phyloP scores from a whole-genome alignment of 2,888 invertebrate species.

The Pammene aurita region DNA sequence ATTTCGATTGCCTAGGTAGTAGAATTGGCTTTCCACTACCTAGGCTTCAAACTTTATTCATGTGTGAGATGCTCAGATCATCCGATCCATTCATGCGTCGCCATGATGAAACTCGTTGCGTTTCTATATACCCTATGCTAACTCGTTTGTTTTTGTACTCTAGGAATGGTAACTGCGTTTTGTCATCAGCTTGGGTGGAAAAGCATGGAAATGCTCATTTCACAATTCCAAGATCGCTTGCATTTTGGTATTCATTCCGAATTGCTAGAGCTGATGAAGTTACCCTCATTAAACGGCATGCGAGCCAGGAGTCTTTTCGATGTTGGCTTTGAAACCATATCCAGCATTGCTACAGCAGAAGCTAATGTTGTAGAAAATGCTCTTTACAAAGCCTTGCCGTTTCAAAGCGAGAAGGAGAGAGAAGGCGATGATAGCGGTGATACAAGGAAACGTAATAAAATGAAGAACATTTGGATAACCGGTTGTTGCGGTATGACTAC shows the following conservation, averaged over 20 bases:
- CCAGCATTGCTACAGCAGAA: constrained; percentile 90
- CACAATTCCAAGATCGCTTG: constrained; percentile 96
- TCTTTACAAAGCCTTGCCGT: constrained; percentile 90
- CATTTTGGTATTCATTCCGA: constrained; percentile 97
- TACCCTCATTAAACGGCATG: constrained; percentile 91
- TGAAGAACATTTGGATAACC: constrained; percentile 89
- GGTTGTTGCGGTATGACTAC: constrained; percentile 92
- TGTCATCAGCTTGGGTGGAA: constrained; percentile 96
- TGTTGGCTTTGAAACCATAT: constrained; percentile 89
- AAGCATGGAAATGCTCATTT: constrained; percentile 93
- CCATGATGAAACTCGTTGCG: not conserved
- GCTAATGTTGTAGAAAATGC: constrained; percentile 88
- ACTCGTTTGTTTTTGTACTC: constrained; percentile 41
- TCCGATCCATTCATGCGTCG: too few relatives aligned
- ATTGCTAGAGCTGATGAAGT: constrained; percentile 93
- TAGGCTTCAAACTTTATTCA: too few relatives aligned
- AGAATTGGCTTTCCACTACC: too few relatives aligned
- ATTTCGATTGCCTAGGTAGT: too few relatives aligned
- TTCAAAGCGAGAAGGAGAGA: constrained; percentile 90
- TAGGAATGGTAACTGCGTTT: constrained; percentile 98
- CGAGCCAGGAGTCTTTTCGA: constrained; percentile 93
- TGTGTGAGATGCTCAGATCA: too few relatives aligned
- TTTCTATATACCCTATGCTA: not conserved
- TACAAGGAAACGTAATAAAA: constrained; percentile 85
- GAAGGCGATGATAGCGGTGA: constrained; percentile 87